Base-by-base conservation (phyloP, 1,140 invertebrate genomes). In the Homarus americanus region DNA sequence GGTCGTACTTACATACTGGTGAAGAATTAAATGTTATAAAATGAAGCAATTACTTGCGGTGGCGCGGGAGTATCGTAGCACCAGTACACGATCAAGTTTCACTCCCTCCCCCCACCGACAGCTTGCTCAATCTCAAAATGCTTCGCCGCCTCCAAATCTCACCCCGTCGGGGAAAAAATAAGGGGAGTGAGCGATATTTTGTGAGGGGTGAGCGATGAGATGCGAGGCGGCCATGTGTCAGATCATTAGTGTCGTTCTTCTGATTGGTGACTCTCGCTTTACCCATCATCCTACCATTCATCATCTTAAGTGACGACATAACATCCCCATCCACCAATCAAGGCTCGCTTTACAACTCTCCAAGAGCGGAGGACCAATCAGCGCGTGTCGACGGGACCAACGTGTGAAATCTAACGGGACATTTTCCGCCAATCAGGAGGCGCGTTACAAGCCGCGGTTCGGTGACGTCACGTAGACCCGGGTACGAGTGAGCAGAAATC, bases 251-350 rank as follows among this genome's bases (percentile, higher is more conserved):
- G 92, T 92, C 92, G 85, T 92, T 76, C 84, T 76, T 87, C 73
- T 92, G 92, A 92, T 92, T 91, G 92, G 92, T 92, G 89, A 91
- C 92, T 92, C 89, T 91, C 86, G 92, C 90, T 91, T 92, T 89
- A 91, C 85, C 91, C 92, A 92, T 92, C 92, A 92, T 91, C 91
- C 92, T 66, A 91, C 92, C 91, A 92, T 92, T 92, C 92, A 92
- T 92, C 92, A 92, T 91, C 89, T 91, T 92, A 92, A 92, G 92
- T 92, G 92, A 92, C 91, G 92, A 92, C 92, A 92, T 91, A 91
- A 92, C 89, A 91, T 91, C 90, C 44, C 82, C 78, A 73, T 92
- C 88, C 76, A 91, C 92, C 92, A 92, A 92, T 92, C 92, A 85
- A 58, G 49, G 73, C 49, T 63, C 58, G 83, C 92, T 88, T 92